Evolutionary conservation across 1,140 invertebrate species (phyloP).

Genomic region (Sitobion miscanthi): DNA sequence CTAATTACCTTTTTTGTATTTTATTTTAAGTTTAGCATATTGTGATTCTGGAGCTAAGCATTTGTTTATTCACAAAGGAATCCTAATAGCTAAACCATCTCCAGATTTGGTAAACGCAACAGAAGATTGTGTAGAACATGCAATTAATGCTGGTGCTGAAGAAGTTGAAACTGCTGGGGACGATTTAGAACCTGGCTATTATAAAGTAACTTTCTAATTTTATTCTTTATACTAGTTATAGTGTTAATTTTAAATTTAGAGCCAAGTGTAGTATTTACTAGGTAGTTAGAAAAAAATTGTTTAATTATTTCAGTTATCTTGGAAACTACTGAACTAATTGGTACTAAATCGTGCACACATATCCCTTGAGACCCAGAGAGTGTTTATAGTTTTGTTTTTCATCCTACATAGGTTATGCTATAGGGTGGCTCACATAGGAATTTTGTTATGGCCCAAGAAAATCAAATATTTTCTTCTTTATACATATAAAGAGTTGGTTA

Average conservation of each 20-base stretch:
- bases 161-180: constrained; percentile 67
- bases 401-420: too few relatives aligned
- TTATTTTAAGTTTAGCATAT: constrained; percentile 47
- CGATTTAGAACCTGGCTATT: constrained; percentile 59
- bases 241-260: neutral
- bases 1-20: constrained; percentile 37
- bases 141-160: constrained; percentile 70
- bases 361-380: neutral
- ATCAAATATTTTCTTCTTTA: too few relatives aligned
- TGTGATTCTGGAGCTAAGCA: constrained; percentile 61
- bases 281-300: neutral
- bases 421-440: too few relatives aligned
- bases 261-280: neutral
- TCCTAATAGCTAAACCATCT: constrained; percentile 64
- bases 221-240: neutral
- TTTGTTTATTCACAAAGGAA: constrained; percentile 67
- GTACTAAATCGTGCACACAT: neutral
- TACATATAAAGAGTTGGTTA: too few relatives aligned
- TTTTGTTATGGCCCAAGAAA: too few relatives aligned
- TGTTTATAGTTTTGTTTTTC: too few relatives aligned
- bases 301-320: neutral
- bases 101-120: constrained; percentile 60
- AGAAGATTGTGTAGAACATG: constrained; percentile 70
- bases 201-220: constrained; percentile 24
- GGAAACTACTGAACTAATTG: neutral